A percentile compares a stretch with the other conserved stretches of the same genome.
Evolutionary conservation across 2,113 vertebrate species (phyloP).

Genomic region (Ceyx cyanopectus): DNA sequence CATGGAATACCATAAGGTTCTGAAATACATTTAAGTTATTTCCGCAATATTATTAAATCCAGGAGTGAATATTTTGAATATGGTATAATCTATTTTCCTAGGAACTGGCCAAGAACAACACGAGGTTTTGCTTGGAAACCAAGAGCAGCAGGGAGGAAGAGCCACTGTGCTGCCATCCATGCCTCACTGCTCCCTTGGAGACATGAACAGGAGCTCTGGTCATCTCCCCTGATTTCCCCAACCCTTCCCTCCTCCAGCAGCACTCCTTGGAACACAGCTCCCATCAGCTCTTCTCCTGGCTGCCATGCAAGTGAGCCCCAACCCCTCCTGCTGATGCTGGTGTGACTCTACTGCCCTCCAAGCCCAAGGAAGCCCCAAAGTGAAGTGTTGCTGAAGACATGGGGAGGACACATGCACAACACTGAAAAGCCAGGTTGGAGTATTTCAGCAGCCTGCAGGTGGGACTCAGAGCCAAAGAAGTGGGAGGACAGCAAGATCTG

Average conservation of each 20-base stretch:
- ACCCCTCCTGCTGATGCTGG: not conserved
- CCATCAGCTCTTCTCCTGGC: not conserved
- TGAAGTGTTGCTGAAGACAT: rapidly evolving
- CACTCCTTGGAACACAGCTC: not conserved
- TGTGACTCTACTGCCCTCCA: not conserved
- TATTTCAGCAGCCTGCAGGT: not conserved
- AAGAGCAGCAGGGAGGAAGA: not conserved
- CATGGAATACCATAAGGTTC: not conserved
- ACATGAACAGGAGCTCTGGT: rapidly evolving
- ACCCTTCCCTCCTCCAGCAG: not conserved
- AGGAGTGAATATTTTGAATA: conserved; percentile 34
- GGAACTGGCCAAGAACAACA: conserved; percentile 54
- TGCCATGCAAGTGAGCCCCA: rapidly evolving
- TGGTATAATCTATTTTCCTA: conserved; percentile 62
- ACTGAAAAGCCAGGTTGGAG: not conserved
- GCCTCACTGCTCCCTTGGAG: not conserved
- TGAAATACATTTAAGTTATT: conserved; percentile 22
- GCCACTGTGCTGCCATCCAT: not conserved
- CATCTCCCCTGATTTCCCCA: rapidly evolving
- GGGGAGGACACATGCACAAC: not conserved
- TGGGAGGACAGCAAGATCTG: not conserved
- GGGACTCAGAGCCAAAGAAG: not conserved
- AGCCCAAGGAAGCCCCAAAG: not conserved
- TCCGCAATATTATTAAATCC: conserved; percentile 42
- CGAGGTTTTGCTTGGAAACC: not conserved